A percentile compares a stretch with the other conserved stretches of the same genome.
Evolutionary conservation across 2,113 vertebrate species (phyloP).

Genomic region (Mustelus asterias): DNA sequence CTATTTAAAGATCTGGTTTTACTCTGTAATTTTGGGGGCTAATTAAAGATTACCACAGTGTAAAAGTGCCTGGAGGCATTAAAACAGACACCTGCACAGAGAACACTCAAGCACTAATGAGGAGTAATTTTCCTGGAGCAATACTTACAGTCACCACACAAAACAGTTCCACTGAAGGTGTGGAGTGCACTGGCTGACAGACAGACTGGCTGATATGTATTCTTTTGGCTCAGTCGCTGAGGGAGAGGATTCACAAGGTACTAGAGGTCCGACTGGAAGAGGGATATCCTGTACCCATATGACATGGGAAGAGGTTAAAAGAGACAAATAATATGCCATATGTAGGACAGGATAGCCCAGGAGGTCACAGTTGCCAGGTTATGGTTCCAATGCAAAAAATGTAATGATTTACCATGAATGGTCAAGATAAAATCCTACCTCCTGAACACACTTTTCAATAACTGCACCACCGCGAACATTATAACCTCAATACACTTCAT

Average conservation of each 20-base stretch:
- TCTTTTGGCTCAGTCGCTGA: not conserved
- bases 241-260: not conserved
- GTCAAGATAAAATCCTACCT: not conserved
- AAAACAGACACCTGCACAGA: not conserved
- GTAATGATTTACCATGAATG: too few species aligned
- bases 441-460: not conserved
- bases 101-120: not conserved
- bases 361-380: not conserved
- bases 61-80: not conserved
- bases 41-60: not conserved
- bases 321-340: not conserved
- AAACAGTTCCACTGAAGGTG: not conserved
- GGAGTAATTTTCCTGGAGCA: not conserved
- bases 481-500: not conserved
- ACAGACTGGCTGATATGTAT: not conserved
- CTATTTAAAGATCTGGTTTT: not conserved
- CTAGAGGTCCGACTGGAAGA: too few species aligned
- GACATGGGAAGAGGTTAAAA: not conserved
- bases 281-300: too few species aligned
- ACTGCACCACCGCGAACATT: not conserved
- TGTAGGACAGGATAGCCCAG: not conserved
- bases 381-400: not conserved
- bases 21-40: not conserved
- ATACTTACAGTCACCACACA: not conserved
- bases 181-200: not conserved